These are phyloP conservation scores for Drosophila biarmipes DNA, from an alignment of 1,140 invertebrate genomes.

Conservation along the genomic window DNA sequence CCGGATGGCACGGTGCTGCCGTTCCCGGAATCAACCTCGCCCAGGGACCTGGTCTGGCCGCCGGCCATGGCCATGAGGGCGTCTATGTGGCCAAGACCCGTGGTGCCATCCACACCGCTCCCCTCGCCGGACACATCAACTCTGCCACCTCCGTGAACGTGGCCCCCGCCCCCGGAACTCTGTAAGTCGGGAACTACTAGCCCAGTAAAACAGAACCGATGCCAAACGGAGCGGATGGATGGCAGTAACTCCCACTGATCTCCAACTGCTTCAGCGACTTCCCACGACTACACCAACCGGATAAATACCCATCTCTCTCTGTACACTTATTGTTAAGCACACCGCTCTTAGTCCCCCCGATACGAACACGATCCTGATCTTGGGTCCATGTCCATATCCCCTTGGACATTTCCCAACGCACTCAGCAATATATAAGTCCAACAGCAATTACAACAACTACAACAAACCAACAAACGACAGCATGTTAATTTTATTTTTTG, in stretches of 20 bases:
- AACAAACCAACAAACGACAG: slow-evolving; percentile 79
- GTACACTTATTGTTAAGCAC: slow-evolving; percentile 72
- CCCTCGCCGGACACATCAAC: slow-evolving; percentile 84
- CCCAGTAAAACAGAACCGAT: slow-evolving; percentile 30
- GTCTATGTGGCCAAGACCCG: slow-evolving; percentile 86
- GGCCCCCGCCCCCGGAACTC: slow-evolving; percentile 85
- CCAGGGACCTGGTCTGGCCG: slow-evolving; percentile 71
- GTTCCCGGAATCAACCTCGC: slow-evolving; percentile 75
- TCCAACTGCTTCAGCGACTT: slow-evolving; percentile 50
- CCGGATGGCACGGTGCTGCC: slow-evolving; percentile 64
- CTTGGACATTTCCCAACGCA: slow-evolving; percentile 45
- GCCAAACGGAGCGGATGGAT: slow-evolving; percentile 57
- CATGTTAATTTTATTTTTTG: slow-evolving; percentile 78
- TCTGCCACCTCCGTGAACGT: slow-evolving; percentile 84
- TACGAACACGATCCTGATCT: slow-evolving; percentile 60
- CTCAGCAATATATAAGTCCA: slow-evolving; percentile 75
- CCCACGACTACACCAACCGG: slow-evolving; percentile 55
- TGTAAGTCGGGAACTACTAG: slow-evolving; percentile 40
- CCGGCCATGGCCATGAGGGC: slow-evolving; percentile 72
- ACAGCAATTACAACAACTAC: slow-evolving; percentile 78
- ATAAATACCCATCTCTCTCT: slow-evolving; percentile 57
- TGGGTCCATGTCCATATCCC: slow-evolving; percentile 36
- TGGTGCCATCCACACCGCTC: slow-evolving; percentile 85
- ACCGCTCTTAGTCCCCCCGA: slow-evolving; percentile 74
- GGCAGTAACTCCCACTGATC: slow-evolving; percentile 20